Conservation (phyloP, 1,140 invertebrate species). For the Cyphomyrmex costatus region DNA sequence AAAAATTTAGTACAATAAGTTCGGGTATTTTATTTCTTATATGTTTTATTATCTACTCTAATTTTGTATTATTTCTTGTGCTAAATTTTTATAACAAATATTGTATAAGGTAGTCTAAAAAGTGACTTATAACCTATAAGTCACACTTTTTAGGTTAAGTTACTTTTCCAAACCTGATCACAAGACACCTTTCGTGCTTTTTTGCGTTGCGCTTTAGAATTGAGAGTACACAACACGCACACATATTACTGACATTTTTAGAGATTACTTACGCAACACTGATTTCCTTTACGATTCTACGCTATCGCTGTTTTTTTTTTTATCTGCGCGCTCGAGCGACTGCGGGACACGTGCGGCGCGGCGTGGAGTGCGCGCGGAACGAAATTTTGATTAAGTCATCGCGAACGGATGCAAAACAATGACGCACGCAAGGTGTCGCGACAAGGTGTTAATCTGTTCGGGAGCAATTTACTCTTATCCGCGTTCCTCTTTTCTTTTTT, state of each 20-base stretch:
- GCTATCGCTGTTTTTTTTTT: conserved; percentile 8
- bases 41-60: too few species aligned
- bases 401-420: conserved; percentile 26
- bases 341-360: neutral
- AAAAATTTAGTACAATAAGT: too few species aligned
- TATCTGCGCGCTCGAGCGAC: conserved; percentile 8
- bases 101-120: too few species aligned
- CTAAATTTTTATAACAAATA: too few species aligned
- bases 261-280: conserved; percentile 32
- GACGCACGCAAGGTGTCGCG: conserved; percentile 12
- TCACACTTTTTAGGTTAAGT: too few species aligned
- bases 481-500: neutral
- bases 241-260: conserved; percentile 5
- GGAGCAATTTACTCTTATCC: neutral
- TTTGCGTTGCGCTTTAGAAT: conserved; percentile 5
- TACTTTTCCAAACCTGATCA: too few species aligned
- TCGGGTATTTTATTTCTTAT: too few species aligned
- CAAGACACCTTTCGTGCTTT: neutral
- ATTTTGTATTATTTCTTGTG: too few species aligned
- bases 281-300: conserved; percentile 25
- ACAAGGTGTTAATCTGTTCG: neutral
- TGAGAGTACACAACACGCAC: neutral
- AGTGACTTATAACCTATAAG: too few species aligned
- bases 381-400: conserved; percentile 29
- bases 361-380: neutral